Conservation (phyloP, 2,797 vertebrate species). For the Buphagus erythrorhynchus region DNA sequence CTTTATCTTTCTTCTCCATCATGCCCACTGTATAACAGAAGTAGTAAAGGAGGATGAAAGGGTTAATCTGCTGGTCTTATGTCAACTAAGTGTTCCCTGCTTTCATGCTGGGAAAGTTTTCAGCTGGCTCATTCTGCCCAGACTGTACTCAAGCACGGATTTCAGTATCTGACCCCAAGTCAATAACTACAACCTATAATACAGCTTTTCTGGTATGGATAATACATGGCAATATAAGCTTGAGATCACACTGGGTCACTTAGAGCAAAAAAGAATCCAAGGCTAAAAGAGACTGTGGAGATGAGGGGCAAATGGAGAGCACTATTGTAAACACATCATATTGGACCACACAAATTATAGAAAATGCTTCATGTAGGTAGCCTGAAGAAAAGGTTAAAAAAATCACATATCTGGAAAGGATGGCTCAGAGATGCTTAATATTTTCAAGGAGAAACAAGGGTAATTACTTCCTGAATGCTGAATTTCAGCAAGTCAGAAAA, state of each 20-base stretch:
- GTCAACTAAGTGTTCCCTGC: background rate
- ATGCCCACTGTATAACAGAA: background rate
- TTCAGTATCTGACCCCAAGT: background rate
- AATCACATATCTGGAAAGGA: background rate
- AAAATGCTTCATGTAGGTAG: slow-evolving; percentile 2
- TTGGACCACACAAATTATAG: background rate
- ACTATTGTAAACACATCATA: background rate
- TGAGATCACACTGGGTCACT: background rate
- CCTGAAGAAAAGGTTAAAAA: background rate
- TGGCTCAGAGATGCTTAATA: background rate
- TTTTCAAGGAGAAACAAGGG: background rate
- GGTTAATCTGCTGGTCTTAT: background rate
- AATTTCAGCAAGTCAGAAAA: background rate
- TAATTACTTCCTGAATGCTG: background rate
- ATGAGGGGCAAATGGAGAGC: background rate
- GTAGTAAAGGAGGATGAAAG: background rate
- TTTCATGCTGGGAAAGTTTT: background rate
- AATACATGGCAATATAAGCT: background rate
- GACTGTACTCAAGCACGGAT: background rate
- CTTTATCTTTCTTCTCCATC: background rate
- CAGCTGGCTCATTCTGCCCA: background rate
- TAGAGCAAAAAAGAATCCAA: background rate
- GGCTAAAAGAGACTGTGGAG: background rate
- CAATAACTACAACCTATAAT: background rate
- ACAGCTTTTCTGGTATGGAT: slow-evolving; percentile 37